Evolutionary conservation across 2,797 vertebrate genomes (phyloP).

Genomic region (Lutjanus campechanus): DNA sequence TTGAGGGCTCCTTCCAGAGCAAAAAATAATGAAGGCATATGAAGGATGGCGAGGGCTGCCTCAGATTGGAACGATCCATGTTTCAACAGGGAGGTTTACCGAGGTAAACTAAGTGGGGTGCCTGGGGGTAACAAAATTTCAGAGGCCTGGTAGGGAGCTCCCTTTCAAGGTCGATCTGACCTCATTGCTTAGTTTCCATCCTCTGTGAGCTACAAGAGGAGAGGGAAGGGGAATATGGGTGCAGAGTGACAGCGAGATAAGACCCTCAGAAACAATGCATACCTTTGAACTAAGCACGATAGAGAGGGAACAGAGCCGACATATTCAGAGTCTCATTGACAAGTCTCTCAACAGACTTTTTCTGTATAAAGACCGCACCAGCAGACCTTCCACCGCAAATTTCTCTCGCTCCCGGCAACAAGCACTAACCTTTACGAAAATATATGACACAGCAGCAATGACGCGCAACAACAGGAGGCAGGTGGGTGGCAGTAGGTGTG

Average conservation of each 20-base stretch:
- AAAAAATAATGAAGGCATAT: conserved; percentile 50
- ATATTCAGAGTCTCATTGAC: conserved; percentile 54
- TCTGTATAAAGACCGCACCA: conserved; percentile 7
- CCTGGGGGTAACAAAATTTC: conserved; percentile 69
- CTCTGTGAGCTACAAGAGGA: conserved; percentile 64
- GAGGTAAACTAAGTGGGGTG: conserved; percentile 73
- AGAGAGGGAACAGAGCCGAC: conserved; percentile 41
- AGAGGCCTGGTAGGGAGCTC: conserved; percentile 76
- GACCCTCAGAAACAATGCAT: conserved; percentile 76
- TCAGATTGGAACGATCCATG: conserved; percentile 62
- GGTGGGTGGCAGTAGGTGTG: conserved; percentile 82
- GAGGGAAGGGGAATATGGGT: conserved; percentile 64
- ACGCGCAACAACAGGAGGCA: conserved; percentile 78
- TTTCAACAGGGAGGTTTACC: conserved; percentile 64
- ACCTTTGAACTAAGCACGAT: conserved; percentile 69
- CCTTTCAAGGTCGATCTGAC: conserved; percentile 87
- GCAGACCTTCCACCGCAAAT: conserved; percentile 28
- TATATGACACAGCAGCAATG: conserved; percentile 81
- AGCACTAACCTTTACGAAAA: conserved; percentile 62
- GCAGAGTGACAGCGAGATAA: conserved; percentile 78
- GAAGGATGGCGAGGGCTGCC: conserved; percentile 51
- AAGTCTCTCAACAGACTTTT: conserved; percentile 49
- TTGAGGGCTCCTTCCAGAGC: conserved; percentile 45
- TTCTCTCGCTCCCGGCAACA: conserved; percentile 53
- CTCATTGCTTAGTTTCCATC: conserved; percentile 86